Evolutionary conservation across 1,140 invertebrate species (phyloP), one percentile per base, ranked within the genome.

Genomic region (Nymphalis io): DNA sequence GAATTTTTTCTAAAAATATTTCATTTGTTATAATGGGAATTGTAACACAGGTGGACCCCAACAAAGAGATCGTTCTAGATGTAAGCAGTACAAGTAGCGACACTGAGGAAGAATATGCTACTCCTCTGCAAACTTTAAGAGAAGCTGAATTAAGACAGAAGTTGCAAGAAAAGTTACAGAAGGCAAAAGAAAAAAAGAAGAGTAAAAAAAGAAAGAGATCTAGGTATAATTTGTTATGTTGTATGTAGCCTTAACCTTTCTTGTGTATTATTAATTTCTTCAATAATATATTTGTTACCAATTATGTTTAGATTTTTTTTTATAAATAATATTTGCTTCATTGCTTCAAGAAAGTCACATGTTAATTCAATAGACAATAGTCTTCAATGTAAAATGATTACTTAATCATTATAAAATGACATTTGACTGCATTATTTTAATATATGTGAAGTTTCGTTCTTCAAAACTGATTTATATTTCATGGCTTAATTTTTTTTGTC

Each of bases 21-120:
- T 33, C 1, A 38, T 1, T 6, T 6, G 16, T 33, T 58, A 16
- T 33, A 33, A n/a, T 8, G 40, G 15, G 21, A 51, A 15, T 16
- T 69, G 21, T 53, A 38, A 66, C 16, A 33, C 69, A 95, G 93
- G 94, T 96, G 20, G 95, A 96, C 82, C 95, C 95, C 6, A 95
- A 96, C 76, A 97, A 96, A 86, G 98, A 98, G 83, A 97, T 98
- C 74, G 95, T 99, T 1, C 88, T 99, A 64, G 98, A 99, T 90
- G 97, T 99, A 1, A 98, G 97, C 79, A 98, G 97, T 79, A 99
- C 98, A 15, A 98, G 97, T 62, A 98, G 97, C 73, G 96, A 98
- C 74, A 94, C 94, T 46, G 96, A 96, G 65, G 94, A 96, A 66
- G 95, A 98, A 67, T 96, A 96, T 85, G 88, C 94, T 1, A 98